Base-by-base conservation (phyloP, 2,113 vertebrate species). In the Hirundichthys speculiger region DNA sequence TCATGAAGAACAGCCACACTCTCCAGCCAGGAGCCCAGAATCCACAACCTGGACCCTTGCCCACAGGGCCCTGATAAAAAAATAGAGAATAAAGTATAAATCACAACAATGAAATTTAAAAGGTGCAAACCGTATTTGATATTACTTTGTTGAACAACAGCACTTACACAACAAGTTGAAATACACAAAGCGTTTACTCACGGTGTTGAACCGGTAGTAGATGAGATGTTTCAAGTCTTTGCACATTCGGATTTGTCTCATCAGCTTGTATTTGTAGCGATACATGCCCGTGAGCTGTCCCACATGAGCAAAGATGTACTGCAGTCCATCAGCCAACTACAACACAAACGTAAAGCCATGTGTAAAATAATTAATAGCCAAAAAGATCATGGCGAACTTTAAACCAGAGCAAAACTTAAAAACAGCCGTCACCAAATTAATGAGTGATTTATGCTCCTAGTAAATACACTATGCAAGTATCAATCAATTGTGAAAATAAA, bases 1-100 rank as follows among this genome's bases (percentile, higher is more conserved):
- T 94, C 98, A 99, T 99, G 85, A 99, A 99, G 88, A 99, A 99
- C 50, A 99, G 91, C 98, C 98, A 99, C n/a, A 99, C 98, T 52
- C 98, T 92, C 98, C 98, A 99, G 21, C 98, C 98, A 2, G 98
- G 94, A 73, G 96, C 97, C 98, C 98, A 99, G 89, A 99, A 99
- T 20, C 98, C 98, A 91, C 98, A 99, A 68, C 98, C 98, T 53
- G 98, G 98, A 70, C 98, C 98, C 64, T 99, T 99, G 39, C 98
- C 98, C 66, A 99, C 98, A 47, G 98, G 98, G 1, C 98, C 98
- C 98, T 99, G 64, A 67, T 65, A 42, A 0, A 61, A 19, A 20
- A 52, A 48, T 22, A 24, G 6, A 47, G 19, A 13, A 18, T 13
- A 21, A 13, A 14, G 24, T 19, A n/a, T n/a, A n/a, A n/a, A n/a